phyloP scores from a whole-genome alignment of 2,888 invertebrate species.

The Erebia epiphron region DNA sequence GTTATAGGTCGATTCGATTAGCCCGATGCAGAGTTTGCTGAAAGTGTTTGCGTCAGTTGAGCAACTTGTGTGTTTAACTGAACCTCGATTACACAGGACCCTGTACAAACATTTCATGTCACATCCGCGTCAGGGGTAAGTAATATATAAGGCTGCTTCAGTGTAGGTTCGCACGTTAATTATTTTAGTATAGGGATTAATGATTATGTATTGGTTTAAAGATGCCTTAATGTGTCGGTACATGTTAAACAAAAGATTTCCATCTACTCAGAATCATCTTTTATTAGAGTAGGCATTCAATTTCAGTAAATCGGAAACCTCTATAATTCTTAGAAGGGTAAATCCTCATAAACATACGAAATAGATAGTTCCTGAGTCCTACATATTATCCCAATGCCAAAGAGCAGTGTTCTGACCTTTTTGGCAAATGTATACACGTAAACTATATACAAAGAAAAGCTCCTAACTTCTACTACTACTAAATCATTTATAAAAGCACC shows the following conservation, averaged over 20 bases:
- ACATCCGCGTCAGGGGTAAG: constrained; percentile 36
- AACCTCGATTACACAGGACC: constrained; percentile 51
- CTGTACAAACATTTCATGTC: constrained; percentile 40
- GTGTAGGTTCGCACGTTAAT: neutral
- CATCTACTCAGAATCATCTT: too few relatives aligned
- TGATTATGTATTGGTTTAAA: neutral
- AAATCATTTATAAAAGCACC: neutral
- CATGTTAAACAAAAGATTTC: too few relatives aligned
- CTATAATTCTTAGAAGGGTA: too few relatives aligned
- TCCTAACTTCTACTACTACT: neutral
- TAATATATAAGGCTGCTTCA: constrained; percentile 20
- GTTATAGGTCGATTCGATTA: constrained; percentile 72
- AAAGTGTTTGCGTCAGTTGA: constrained; percentile 62
- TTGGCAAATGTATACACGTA: neutral
- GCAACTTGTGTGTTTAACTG: constrained; percentile 55
- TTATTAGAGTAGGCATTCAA: too few relatives aligned
- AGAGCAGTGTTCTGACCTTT: too few relatives aligned
- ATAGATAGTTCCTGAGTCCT: too few relatives aligned
- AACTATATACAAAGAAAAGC: neutral
- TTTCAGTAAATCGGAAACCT: too few relatives aligned
- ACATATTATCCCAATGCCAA: too few relatives aligned
- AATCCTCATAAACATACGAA: too few relatives aligned
- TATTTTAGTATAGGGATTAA: neutral
- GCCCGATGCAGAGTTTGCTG: constrained; percentile 62
- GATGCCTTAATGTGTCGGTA: neutral